Percentiles rank a stretch among this genome's conserved stretches.
Evolutionary conservation across 2,113 vertebrate species (phyloP).

Genomic region (Jacana jacana): DNA sequence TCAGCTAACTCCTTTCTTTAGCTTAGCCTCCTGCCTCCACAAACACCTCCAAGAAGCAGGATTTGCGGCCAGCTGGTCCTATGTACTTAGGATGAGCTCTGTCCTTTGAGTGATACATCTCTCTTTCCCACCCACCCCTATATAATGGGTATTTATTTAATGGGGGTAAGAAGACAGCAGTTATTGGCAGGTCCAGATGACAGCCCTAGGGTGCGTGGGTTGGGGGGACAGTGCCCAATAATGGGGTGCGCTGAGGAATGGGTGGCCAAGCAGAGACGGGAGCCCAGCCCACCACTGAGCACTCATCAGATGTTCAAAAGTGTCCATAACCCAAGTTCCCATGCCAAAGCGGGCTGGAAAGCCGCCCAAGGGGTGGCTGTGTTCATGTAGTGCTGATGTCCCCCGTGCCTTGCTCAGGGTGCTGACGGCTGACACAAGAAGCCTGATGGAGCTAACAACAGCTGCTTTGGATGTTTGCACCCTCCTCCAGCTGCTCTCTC

Average conservation of each 20-base stretch:
- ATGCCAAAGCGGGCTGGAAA: neutral
- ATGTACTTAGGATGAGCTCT: neutral
- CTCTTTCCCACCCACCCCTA: neutral
- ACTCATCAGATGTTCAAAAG: neutral
- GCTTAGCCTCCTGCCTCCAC: constrained; percentile 11
- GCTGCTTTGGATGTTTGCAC: rapidly evolving
- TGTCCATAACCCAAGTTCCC: rapidly evolving
- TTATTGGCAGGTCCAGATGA: neutral
- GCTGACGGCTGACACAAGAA: neutral
- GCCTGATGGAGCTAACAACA: neutral
- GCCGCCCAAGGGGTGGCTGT: neutral
- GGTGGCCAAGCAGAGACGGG: neutral
- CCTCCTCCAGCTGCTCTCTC: neutral
- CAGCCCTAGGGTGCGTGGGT: neutral
- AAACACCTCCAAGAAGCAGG: neutral
- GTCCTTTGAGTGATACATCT: neutral
- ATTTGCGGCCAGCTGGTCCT: neutral
- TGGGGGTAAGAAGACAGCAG: neutral
- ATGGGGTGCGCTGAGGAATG: rapidly evolving
- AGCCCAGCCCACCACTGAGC: neutral
- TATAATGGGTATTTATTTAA: neutral
- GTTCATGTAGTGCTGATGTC: neutral
- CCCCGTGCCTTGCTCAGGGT: neutral
- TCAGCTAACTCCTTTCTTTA: neutral
- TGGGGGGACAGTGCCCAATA: neutral